Base-by-base conservation (phyloP, 2,797 vertebrate species). In the Epinephelus malabaricus region DNA sequence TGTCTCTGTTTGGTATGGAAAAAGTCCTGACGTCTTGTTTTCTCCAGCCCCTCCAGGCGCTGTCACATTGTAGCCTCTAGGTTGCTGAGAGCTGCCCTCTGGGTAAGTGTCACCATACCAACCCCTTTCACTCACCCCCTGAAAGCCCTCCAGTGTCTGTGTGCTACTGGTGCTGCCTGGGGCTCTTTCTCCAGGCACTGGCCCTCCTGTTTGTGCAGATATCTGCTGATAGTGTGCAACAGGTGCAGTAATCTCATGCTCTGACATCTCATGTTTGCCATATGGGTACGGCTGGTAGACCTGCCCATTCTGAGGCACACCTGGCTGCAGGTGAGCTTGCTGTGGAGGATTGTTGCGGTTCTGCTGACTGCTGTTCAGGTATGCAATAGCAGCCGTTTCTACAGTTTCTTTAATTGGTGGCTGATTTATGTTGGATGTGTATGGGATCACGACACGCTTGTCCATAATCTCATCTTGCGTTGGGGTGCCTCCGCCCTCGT, bases 391-490 rank as follows among this genome's bases (percentile, higher is more conserved):
- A 0, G 53, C 54, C 0, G 67, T 38, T 38, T 76, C 50, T 4
- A 66, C 50, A 23, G 51, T 55, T 50, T 88, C 76, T 27, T 51
- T 73, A 13, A 46, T 5, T 58, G 79, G 81, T 23, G 56, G 12
- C 54, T 38, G 76, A 46, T 76, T 80, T 50, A 66, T n/a, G 25
- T 55, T 78, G 14, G 86, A 68, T 12, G 66, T 7, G 2, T 88
- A 88, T 0, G 95, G 94, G 18, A 95, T 96, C 0, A 93, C 92
- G 3, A 17, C 76, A 0, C 96, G 95, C 47, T 96, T 96, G 83
- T 99, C 98, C 97, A 98, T 98, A 73, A 97, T 97, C 91, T 99
- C 98, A 2, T 99, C 98, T 86, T 99, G 98, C 34, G 98, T 99
- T 1, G 98, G 98, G 0, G 98, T 99, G 65, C 97, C 97, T 9